Base-by-base conservation (phyloP, 2,888 invertebrate genomes). In the Sclerodermus sp. region DNA sequence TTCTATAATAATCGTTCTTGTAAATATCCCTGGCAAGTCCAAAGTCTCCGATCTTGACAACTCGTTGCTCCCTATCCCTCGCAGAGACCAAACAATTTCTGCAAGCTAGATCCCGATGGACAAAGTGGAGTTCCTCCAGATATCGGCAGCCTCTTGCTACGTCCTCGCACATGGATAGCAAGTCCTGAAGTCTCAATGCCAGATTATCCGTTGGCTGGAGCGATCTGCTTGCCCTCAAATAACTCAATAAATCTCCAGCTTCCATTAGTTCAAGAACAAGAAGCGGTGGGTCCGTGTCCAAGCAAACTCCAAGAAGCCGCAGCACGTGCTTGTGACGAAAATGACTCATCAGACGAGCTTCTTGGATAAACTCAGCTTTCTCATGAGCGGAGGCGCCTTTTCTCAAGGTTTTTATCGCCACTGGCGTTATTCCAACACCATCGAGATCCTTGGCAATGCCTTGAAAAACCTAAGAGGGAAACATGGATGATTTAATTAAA, bases 221-320 rank as follows among this genome's bases (percentile, higher is more conserved):
- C 36, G 90, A 87, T 48, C 96, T 82, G 62, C 91, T 91, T 4
- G 87, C 85, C 46, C 96, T 82, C 40, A 99, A 81, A 76, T 94
- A 98, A 51, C 91, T 93, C 30, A 97, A 82, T 49, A 99, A 80
- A 79, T 98, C 98, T 0, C 98, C 97, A 3, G 92, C 96, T 76
- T 96, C 93, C 99, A 99, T 99, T 14, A 98, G 84, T 76, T 99
- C 98, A 85, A 98, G 88, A 41, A 99, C 90, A 57, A 99, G 88
- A 66, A 93, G 92, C 68, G 94, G 90, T 6, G 95, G 91, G 72
- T 96, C 95, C 60, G 91, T 90, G 73, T 97, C 95, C 29, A 96
- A 84, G 71, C 96, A 97, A 4, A 99, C 94, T 1, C 98, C 98
- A 8, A 98, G 83, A 29, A 98, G 82, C 55, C 92, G 85, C 18